Percentiles rank a stretch among this genome's conserved stretches.
Conservation (phyloP, 1,140 invertebrate species). For the Argopecten irradians region DNA sequence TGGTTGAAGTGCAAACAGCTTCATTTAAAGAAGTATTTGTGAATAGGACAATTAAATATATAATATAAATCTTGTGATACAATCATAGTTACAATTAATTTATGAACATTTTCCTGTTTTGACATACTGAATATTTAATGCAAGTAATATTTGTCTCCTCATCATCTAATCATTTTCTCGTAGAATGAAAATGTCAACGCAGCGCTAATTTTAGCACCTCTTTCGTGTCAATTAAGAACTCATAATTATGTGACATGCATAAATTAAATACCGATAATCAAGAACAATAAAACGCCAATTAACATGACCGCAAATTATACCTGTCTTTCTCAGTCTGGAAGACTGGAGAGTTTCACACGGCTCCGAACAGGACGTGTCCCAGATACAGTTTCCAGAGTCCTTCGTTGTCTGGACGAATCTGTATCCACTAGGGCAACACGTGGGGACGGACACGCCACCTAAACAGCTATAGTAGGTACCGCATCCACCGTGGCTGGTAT, state of each 20-base stretch:
- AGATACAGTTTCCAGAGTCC: not conserved
- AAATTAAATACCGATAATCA: not conserved
- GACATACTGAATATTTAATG: too few species aligned
- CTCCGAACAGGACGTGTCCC: not conserved
- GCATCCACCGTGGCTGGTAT: conserved; percentile 30
- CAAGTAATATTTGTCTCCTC: too few species aligned
- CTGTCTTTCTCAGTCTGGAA: not conserved
- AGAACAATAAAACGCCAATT: not conserved
- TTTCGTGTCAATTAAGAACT: too few species aligned
- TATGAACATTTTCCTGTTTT: too few species aligned
- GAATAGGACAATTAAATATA: too few species aligned
- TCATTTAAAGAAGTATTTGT: too few species aligned
- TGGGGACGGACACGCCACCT: conserved; percentile 35
- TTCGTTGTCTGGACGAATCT: not conserved
- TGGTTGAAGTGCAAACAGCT: too few species aligned
- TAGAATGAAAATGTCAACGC: too few species aligned
- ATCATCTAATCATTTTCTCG: too few species aligned
- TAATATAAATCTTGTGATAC: too few species aligned
- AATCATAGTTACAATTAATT: too few species aligned
- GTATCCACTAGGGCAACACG: conserved; percentile 37
- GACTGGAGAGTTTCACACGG: not conserved
- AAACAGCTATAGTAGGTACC: conserved; percentile 39
- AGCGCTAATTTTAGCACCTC: too few species aligned
- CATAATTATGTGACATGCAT: not conserved
- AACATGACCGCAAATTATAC: not conserved